These are phyloP conservation scores for Artibeus lituratus DNA, from an alignment of 2,797 vertebrate species.

Conservation along the genomic window DNA sequence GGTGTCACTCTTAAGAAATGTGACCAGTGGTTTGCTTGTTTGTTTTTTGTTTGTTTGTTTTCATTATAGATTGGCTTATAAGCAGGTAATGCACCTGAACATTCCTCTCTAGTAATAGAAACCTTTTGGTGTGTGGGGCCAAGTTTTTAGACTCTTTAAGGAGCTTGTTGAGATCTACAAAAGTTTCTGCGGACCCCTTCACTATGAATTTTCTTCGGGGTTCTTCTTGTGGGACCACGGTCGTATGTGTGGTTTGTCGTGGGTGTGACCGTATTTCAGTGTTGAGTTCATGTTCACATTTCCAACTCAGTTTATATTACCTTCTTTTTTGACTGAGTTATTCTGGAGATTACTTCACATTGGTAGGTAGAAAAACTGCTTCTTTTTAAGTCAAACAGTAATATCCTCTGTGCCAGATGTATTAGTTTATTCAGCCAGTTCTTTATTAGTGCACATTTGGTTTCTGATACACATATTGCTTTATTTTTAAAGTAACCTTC, in stretches of 20 bases:
- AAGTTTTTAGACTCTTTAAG: not conserved
- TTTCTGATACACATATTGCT: not conserved
- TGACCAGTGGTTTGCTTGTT: not conserved
- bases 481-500: not conserved
- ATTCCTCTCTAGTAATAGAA: not conserved
- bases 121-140: not conserved
- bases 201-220: not conserved
- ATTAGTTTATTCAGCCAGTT: not conserved
- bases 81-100: not conserved
- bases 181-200: not conserved
- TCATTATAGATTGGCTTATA: not conserved
- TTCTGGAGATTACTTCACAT: not conserved
- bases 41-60: not conserved
- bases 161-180: not conserved
- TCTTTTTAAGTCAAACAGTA: not conserved
- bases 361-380: not conserved
- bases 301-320: not conserved
- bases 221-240: too few relatives aligned
- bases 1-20: not conserved
- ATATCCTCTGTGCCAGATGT: not conserved
- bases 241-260: not conserved
- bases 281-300: not conserved
- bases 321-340: not conserved
- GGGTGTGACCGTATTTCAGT: not conserved
- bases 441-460: not conserved